Percentiles rank a stretch among this genome's conserved stretches.
These are phyloP conservation scores for Drosophila littoralis DNA, from an alignment of 1,140 invertebrate genomes.

Conservation along the genomic window DNA sequence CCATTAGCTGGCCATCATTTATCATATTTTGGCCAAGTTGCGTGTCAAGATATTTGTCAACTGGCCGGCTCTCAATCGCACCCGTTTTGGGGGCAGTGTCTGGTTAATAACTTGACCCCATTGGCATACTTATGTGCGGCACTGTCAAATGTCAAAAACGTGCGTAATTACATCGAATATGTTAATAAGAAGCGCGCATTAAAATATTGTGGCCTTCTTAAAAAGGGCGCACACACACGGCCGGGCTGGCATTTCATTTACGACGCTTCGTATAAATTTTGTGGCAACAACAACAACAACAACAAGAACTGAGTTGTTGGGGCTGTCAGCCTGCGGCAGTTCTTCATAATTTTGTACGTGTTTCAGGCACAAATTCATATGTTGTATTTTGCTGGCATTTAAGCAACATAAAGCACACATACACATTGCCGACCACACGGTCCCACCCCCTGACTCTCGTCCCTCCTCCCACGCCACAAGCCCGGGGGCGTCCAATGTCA, in stretches of 20 bases:
- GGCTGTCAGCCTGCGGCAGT: constrained; percentile 7
- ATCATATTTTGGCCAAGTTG: constrained; percentile 70
- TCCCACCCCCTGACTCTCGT: background rate
- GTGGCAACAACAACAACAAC: constrained; percentile 47
- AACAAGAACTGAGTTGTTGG: background rate
- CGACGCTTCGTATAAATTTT: constrained; percentile 62
- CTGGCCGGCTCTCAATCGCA: constrained; percentile 32
- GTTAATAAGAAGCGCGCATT: constrained; percentile 69
- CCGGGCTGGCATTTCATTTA: constrained; percentile 61
- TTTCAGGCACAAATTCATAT: constrained; percentile 63
- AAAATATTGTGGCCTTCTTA: constrained; percentile 66
- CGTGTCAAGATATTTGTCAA: constrained; percentile 58
- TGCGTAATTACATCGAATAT: constrained; percentile 79
- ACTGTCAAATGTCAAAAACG: constrained; percentile 74
- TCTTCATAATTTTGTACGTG: constrained; percentile 62
- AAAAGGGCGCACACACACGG: constrained; percentile 20
- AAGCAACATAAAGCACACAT: constrained; percentile 55
- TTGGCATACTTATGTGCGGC: constrained; percentile 28
- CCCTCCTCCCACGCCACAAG: background rate
- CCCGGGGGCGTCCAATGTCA: constrained; percentile 71
- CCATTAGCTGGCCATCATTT: constrained; percentile 80
- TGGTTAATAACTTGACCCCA: constrained; percentile 39
- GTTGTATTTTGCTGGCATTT: constrained; percentile 62
- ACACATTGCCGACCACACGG: background rate
- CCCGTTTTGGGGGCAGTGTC: constrained; percentile 31